Evolutionary conservation across 92 coral and sea anemone species (phyloP).

Genomic region (Porites evermanni): DNA sequence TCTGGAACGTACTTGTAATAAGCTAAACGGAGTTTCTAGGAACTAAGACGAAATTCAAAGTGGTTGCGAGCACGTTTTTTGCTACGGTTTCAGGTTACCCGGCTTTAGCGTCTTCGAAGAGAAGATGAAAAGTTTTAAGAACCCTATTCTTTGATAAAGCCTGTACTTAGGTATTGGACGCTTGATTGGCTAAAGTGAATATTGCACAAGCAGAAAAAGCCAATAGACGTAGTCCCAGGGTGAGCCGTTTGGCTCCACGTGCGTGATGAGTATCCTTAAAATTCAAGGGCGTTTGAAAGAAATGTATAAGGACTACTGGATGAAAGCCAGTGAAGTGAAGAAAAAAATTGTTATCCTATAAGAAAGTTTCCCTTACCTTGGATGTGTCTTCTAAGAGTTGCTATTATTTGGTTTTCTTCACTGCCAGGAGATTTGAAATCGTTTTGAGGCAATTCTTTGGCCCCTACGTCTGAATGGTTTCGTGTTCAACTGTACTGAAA

Average conservation of each 20-base stretch:
- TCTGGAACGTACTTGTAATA: too few species aligned
- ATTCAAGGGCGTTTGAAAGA: slow-evolving; percentile 24
- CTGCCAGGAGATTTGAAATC: not conserved
- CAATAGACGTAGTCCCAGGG: slow-evolving; percentile 1
- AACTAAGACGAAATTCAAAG: too few species aligned
- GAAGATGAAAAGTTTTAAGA: not conserved
- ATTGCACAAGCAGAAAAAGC: not conserved
- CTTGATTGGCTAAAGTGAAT: slow-evolving; percentile 20
- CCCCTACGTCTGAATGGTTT: not conserved
- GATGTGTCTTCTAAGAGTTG: not conserved
- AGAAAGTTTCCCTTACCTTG: slow-evolving; percentile 17
- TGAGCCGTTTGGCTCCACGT: slow-evolving; percentile 20
- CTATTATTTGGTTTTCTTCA: not conserved
- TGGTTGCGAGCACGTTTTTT: slow-evolving; percentile 6
- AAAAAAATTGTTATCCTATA: not conserved
- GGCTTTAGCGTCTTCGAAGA: not conserved
- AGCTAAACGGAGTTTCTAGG: too few species aligned
- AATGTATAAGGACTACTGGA: slow-evolving; percentile 16
- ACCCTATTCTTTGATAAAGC: not conserved
- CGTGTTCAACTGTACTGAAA: slow-evolving; percentile 12
- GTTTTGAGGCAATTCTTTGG: not conserved
- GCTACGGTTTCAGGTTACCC: slow-evolving; percentile 29
- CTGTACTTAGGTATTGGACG: not conserved
- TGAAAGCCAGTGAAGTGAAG: slow-evolving; percentile 2
- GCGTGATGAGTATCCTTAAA: slow-evolving; percentile 19